Evolutionary conservation across 35 echinoderm and acorn worm species (phyloP).

Genomic region (Ptychodera flava): DNA sequence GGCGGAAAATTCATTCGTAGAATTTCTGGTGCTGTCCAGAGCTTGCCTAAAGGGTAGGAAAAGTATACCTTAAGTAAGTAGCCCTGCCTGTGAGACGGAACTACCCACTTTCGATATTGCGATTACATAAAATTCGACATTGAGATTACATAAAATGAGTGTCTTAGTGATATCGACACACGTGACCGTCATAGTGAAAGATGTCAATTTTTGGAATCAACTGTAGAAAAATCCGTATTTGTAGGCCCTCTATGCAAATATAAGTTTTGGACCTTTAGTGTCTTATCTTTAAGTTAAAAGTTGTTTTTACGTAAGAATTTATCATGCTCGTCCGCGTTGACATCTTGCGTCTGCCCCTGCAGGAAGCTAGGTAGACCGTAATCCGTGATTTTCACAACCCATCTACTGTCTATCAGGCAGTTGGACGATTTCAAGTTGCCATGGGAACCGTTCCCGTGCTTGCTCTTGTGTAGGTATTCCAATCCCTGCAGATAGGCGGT

Average conservation of each 20-base stretch:
- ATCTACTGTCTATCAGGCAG: constrained; percentile 93
- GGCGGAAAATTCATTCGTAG: constrained; percentile 57
- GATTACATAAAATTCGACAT: no score
- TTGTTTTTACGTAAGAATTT: not conserved
- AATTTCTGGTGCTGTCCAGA: constrained; percentile 94
- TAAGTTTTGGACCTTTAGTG: no score
- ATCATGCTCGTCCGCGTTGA: not conserved
- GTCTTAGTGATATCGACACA: no score
- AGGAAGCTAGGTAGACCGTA: constrained; percentile 56
- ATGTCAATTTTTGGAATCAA: no score
- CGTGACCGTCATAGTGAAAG: no score
- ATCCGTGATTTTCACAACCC: constrained; percentile 95
- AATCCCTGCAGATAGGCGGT: constrained; percentile 67
- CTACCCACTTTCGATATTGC: no score
- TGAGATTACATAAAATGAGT: no score
- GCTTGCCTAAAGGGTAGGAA: constrained; percentile 31
- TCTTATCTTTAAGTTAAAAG: not conserved
- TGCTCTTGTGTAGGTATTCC: constrained; percentile 87
- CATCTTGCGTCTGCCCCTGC: constrained; percentile 1
- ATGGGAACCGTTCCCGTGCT: constrained; percentile 54
- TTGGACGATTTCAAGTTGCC: constrained; percentile 98
- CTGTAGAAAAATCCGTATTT: no score
- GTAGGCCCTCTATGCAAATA: no score
- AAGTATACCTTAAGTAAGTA: no score
- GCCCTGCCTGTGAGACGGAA: no score